Evolutionary conservation across 1,140 invertebrate genomes (phyloP).

Genomic region (Centruroides sculpturatus): DNA sequence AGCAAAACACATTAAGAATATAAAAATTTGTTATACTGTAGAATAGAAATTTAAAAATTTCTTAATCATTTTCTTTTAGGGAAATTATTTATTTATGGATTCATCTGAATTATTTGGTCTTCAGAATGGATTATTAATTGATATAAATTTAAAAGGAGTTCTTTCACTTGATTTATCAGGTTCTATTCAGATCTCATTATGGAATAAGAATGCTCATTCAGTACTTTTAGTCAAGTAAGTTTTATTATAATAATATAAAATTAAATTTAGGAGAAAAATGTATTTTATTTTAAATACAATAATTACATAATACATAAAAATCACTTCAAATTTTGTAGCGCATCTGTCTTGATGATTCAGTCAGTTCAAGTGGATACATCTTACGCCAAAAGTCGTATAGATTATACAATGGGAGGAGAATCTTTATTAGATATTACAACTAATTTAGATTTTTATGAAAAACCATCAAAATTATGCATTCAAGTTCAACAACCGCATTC

Average conservation of each 20-base stretch:
- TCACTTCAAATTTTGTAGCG: conserved; percentile 35
- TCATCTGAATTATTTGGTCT: conserved; percentile 51
- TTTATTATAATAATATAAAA: background rate
- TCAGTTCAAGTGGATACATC: conserved; percentile 44
- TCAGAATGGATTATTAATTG: conserved; percentile 53
- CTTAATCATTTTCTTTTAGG: conserved; percentile 31
- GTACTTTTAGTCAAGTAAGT: conserved; percentile 55
- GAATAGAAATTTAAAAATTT: no score
- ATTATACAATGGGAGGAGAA: conserved; percentile 46
- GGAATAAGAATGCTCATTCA: conserved; percentile 72
- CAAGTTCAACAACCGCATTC: conserved; percentile 56
- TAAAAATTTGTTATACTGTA: no score
- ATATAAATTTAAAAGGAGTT: conserved; percentile 50
- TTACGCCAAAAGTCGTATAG: conserved; percentile 50
- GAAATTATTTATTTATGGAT: conserved; percentile 55
- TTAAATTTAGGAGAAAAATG: background rate
- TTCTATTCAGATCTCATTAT: conserved; percentile 63
- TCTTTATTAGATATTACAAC: conserved; percentile 56
- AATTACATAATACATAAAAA: conserved; percentile 1
- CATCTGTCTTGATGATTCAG: conserved; percentile 51
- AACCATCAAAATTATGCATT: conserved; percentile 57
- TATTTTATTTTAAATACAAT: background rate
- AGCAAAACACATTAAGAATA: no score
- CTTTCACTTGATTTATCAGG: conserved; percentile 70
- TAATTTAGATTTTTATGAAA: conserved; percentile 62